phyloP scores from a whole-genome alignment of 2,797 vertebrate genomes.

The Coregonus suidteri region DNA sequence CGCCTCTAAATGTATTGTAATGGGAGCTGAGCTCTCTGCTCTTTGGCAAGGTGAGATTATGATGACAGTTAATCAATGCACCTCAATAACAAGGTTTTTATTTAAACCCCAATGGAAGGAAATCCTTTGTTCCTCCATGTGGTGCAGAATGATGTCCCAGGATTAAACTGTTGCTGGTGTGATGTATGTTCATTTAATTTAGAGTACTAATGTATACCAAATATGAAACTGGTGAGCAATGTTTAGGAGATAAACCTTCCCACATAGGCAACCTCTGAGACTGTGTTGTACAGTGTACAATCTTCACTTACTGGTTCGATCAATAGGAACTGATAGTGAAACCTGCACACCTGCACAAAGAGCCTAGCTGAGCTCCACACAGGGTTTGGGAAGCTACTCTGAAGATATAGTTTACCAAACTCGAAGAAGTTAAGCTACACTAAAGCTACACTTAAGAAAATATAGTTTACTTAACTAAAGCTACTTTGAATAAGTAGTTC shows the following conservation, averaged over 20 bases:
- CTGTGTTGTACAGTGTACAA: not conserved
- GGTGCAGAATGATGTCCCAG: too few species aligned
- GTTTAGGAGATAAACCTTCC: not conserved
- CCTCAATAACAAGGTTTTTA: slow-evolving; percentile 61
- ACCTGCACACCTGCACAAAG: slow-evolving; percentile 26
- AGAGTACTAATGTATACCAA: slow-evolving; percentile 31
- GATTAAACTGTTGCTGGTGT: slow-evolving; percentile 21
- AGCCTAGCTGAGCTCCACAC: slow-evolving; percentile 11
- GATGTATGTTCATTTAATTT: slow-evolving; percentile 14
- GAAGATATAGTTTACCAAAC: too few species aligned
- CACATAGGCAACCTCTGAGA: not conserved
- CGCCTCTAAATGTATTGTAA: slow-evolving; percentile 52
- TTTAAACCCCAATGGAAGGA: slow-evolving; percentile 53
- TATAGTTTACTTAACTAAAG: too few species aligned
- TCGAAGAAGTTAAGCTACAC: too few species aligned
- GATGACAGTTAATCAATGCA: slow-evolving; percentile 68
- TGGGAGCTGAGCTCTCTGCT: slow-evolving; percentile 48
- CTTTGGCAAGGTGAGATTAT: slow-evolving; percentile 62
- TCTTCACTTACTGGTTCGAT: not conserved
- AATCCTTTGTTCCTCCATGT: slow-evolving; percentile 24
- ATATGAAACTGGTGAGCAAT: slow-evolving; percentile 1
- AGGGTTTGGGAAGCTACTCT: too few species aligned
- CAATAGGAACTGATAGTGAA: not conserved
- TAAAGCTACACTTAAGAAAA: too few species aligned
- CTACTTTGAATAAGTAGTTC: too few species aligned